Evolutionary conservation across 2,888 invertebrate species (phyloP).

Genomic region (Dyspetes luteomarginatus): DNA sequence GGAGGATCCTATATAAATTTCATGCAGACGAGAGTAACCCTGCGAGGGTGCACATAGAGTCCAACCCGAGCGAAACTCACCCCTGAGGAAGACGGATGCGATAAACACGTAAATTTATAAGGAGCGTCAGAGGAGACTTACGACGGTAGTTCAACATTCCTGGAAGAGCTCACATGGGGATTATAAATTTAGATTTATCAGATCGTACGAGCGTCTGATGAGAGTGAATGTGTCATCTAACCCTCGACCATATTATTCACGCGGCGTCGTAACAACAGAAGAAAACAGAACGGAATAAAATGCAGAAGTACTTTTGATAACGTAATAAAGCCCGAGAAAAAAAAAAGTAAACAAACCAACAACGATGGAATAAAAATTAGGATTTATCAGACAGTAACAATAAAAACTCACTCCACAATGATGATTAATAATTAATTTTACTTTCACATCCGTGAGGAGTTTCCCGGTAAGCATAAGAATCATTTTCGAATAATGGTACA

Average conservation of each 20-base stretch:
- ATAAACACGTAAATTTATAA: slow-evolving; percentile 67
- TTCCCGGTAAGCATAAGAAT: too few relatives aligned
- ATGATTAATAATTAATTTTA: too few relatives aligned
- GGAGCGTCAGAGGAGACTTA: slow-evolving; percentile 29
- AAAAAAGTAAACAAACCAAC: too few relatives aligned
- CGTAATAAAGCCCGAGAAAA: neutral
- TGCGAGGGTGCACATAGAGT: neutral
- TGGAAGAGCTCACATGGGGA: slow-evolving; percentile 64
- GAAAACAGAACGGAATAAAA: neutral
- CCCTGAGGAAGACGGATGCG: neutral
- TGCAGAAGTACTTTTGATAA: neutral
- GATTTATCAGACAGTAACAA: too few relatives aligned
- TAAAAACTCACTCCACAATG: too few relatives aligned
- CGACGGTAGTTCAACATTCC: slow-evolving; percentile 61
- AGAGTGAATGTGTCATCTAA: neutral
- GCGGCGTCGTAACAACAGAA: neutral
- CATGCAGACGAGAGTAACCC: neutral
- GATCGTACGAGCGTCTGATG: slow-evolving; percentile 38
- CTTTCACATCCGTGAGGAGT: too few relatives aligned
- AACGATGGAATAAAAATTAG: too few relatives aligned
- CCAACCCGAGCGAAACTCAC: too few relatives aligned
- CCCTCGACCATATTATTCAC: neutral
- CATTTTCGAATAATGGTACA: too few relatives aligned
- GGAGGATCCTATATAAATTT: too few relatives aligned
- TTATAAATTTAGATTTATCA: slow-evolving; percentile 72